Percentiles rank a stretch among this genome's conserved stretches.
Evolutionary conservation across 2,888 invertebrate genomes (phyloP).

Genomic region (Diabrotica balteata): DNA sequence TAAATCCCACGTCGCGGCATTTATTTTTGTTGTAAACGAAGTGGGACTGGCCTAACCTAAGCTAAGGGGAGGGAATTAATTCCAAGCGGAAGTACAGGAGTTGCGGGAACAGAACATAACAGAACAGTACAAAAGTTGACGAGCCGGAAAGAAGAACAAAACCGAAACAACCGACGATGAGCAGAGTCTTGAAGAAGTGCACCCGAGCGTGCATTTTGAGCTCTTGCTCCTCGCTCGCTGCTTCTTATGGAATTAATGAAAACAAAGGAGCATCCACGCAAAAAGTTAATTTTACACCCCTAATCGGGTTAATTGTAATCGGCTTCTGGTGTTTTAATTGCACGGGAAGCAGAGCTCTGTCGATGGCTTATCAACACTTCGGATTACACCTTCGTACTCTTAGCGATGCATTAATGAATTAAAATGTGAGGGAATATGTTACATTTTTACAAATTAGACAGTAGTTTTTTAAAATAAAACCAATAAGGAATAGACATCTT

Average conservation of each 20-base stretch:
- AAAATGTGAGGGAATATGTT: too few species aligned
- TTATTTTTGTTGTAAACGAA: too few species aligned
- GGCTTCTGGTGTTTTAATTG: constrained; percentile 35
- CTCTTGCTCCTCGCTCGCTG: constrained; percentile 44
- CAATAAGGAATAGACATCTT: too few species aligned
- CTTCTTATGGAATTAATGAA: constrained; percentile 49
- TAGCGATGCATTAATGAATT: too few species aligned
- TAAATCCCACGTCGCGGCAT: too few species aligned
- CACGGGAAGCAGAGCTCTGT: constrained; percentile 2
- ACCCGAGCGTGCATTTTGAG: constrained; percentile 44
- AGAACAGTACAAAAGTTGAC: constrained; percentile 59
- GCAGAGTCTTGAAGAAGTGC: constrained; percentile 45
- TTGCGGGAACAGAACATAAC: constrained; percentile 58
- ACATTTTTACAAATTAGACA: too few species aligned
- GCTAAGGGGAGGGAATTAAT: constrained; percentile 51
- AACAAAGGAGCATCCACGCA: constrained; percentile 43
- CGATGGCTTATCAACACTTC: constrained; percentile 18
- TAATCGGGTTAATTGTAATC: constrained; percentile 41
- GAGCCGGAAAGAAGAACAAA: constrained; percentile 60
- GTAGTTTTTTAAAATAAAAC: too few species aligned
- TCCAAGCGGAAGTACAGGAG: constrained; percentile 49
- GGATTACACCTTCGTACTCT: not conserved
- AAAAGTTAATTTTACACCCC: constrained; percentile 46
- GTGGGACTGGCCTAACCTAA: not conserved
- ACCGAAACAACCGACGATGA: constrained; percentile 46